Conservation (phyloP, 2,797 vertebrate species). For the Sarcophilus harrisii region DNA sequence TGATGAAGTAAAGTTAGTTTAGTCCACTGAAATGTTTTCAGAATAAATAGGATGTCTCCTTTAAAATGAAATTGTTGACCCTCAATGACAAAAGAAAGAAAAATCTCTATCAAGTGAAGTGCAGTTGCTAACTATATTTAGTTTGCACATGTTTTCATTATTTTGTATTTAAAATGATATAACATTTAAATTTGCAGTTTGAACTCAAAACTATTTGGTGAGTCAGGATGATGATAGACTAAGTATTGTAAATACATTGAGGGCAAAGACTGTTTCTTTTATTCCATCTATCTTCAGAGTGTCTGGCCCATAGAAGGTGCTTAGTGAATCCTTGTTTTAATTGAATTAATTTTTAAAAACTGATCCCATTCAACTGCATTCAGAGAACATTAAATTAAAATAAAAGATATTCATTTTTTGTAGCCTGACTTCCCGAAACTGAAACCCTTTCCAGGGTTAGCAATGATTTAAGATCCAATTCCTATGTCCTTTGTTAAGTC, state of each 20-base stretch:
- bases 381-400: neutral
- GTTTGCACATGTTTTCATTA: neutral
- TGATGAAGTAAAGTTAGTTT: constrained; percentile 4
- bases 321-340: neutral
- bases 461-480: neutral
- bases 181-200: constrained; percentile 38
- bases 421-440: neutral
- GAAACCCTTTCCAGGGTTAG: neutral
- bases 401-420: neutral
- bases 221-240: neutral
- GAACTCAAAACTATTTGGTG: constrained; percentile 20
- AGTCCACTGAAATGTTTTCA: constrained; percentile 12
- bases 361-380: neutral
- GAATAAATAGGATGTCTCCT: neutral
- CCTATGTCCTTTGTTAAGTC: neutral
- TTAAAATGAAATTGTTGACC: neutral
- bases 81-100: neutral
- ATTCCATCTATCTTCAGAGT: neutral
- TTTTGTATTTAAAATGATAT: constrained; percentile 4
- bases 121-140: neutral
- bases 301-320: neutral
- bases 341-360: neutral
- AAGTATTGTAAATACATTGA: neutral
- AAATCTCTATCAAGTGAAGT: constrained; percentile 9
- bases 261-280: neutral